These are phyloP conservation scores for Campodea augens DNA, from an alignment of 1,140 invertebrate genomes.

Conservation along the genomic window DNA sequence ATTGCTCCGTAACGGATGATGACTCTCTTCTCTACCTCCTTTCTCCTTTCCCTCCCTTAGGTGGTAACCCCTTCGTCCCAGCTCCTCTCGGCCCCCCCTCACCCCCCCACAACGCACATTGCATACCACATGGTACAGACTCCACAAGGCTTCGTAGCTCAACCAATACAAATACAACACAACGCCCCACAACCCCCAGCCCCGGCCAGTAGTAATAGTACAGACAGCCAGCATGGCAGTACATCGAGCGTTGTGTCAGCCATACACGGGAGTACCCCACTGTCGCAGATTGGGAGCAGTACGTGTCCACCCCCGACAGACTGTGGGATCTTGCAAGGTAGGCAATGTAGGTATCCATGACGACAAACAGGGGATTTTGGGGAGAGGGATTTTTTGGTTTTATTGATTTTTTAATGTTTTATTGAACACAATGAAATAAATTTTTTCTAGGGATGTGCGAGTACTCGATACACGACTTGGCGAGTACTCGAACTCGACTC, in stretches of 20 bases:
- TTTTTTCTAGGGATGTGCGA: no score
- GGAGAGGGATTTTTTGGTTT: background rate
- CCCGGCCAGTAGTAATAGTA: constrained; percentile 15
- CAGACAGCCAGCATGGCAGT: constrained; percentile 6
- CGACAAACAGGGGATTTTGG: background rate
- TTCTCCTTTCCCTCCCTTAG: no score
- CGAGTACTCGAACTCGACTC: no score
- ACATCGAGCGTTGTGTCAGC: constrained; percentile 5
- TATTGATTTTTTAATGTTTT: no score
- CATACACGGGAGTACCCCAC: constrained; percentile 62
- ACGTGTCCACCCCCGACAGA: constrained; percentile 27
- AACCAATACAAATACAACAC: constrained; percentile 27
- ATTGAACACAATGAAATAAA: no score
- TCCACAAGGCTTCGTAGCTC: constrained; percentile 31
- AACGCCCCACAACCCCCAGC: constrained; percentile 4
- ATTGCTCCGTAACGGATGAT: no score
- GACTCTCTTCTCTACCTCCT: no score
- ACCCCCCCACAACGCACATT: constrained; percentile 23
- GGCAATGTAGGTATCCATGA: constrained; percentile 7
- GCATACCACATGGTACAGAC: constrained; percentile 31
- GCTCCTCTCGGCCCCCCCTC: no score
- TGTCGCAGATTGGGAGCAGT: constrained; percentile 63
- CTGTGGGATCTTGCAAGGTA: constrained; percentile 32
- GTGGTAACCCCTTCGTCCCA: no score
- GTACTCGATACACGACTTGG: no score